Evolutionary conservation across 2,113 vertebrate genomes (phyloP).

Genomic region (Eudyptes chrysolophus): DNA sequence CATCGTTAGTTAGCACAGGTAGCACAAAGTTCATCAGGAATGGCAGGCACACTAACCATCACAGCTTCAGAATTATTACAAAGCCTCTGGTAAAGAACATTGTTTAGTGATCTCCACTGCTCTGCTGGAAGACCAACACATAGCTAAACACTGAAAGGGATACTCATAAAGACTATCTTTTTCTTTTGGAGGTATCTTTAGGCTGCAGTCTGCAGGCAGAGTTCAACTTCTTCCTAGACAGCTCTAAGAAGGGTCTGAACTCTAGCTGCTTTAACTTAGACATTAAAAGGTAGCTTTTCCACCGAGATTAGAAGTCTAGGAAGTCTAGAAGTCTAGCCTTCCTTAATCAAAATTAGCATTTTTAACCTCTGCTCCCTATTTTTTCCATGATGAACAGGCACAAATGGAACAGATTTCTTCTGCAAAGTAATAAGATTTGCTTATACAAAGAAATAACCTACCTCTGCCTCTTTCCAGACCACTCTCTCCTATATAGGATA

Average conservation of each 20-base stretch:
- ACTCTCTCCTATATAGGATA: neutral
- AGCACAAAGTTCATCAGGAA: neutral
- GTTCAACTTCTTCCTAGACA: neutral
- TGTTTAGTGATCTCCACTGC: neutral
- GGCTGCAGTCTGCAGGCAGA: neutral
- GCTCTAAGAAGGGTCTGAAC: neutral
- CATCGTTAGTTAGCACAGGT: accelerated
- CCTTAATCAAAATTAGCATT: neutral
- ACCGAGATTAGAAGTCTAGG: neutral
- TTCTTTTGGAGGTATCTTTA: neutral
- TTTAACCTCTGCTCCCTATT: neutral
- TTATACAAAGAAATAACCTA: neutral
- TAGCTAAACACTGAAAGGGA: neutral
- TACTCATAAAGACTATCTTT: neutral
- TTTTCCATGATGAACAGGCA: neutral
- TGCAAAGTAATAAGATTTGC: neutral
- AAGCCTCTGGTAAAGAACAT: neutral
- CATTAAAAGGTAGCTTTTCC: neutral
- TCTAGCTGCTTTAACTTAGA: neutral
- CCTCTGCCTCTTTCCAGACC: neutral
- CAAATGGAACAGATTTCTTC: neutral
- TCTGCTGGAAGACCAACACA: neutral
- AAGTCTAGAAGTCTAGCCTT: neutral
- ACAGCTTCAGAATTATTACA: neutral
- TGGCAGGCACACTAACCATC: neutral